Evolutionary conservation across 2,888 invertebrate genomes (phyloP), one percentile per base, ranked within the genome.

Genomic region (Amiota minor): DNA sequence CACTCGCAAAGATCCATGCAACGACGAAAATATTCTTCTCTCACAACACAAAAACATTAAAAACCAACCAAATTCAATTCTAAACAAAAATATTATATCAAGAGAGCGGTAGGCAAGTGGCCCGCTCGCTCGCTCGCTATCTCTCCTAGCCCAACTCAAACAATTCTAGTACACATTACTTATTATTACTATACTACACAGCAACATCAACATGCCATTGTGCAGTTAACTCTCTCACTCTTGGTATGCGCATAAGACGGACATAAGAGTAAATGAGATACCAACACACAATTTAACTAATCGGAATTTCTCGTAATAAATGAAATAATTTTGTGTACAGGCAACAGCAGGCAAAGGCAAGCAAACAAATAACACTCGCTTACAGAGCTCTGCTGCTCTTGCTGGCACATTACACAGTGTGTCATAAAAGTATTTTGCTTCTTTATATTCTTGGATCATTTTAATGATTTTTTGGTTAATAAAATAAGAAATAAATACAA

Each of bases 201-300:
- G 53, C 53, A n/a, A 59, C 59, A 59, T 20, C 20, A 20, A 11
- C 65, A 65, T 46, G n/a, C 20, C 47, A 10, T 9, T 18, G 9
- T 9, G 65, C 65, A 65, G 18, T 35, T 16, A 4, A 11, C 49
- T 65, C 65, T 65, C 49, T 65, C 65, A 10, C 65, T 23, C 62
- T 35, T 62, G 62, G 62, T 62, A 62, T 62, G 62, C 62, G n/a
- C 62, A 35, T 35, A 23, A 62, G 35, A 14, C 11, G 0, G 8
- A 6, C 45, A 62, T 62, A 35, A 35, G 62, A 23, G 35, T 45
- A n/a, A 62, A n/a, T 35, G 62, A 62, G 45, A 62, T 35, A n/a
- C 35, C 14, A 50, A 50, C 53, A 50, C 12, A 50, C 12, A n/a
- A 35, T 35, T 35, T 35, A 35, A 35, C 35, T 35, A 35, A 35